Evolutionary conservation across 2,113 vertebrate genomes (phyloP).

Genomic region (Bostrychus sinensis): DNA sequence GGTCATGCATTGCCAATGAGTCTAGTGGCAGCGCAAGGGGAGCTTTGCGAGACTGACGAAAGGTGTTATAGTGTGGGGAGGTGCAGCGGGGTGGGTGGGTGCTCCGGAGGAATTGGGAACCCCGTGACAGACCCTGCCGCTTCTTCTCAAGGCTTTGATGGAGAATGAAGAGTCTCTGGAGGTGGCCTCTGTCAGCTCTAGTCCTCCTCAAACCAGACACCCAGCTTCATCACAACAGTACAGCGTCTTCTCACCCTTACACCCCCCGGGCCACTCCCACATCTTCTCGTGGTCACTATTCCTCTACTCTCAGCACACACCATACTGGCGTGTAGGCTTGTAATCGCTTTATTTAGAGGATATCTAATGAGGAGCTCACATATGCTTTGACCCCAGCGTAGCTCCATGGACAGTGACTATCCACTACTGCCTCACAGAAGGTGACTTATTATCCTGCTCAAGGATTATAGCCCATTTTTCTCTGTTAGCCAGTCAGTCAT

Average conservation of each 20-base stretch:
- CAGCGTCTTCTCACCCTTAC: conserved; percentile 65
- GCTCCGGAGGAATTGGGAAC: conserved; percentile 73
- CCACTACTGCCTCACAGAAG: conserved; percentile 51
- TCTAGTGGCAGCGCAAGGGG: conserved; percentile 63
- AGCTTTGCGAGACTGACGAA: conserved; percentile 70
- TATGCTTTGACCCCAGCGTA: conserved; percentile 50
- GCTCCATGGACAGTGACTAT: conserved; percentile 55
- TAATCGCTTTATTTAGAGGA: conserved; percentile 56
- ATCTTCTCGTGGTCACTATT: conserved; percentile 72
- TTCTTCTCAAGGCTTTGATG: conserved; percentile 81
- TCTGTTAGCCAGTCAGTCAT: conserved; percentile 83
- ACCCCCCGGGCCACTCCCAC: conserved; percentile 67
- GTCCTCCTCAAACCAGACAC: conserved; percentile 78
- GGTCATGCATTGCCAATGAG: conserved; percentile 81
- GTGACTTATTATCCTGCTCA: conserved; percentile 73
- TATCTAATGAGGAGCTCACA: conserved; percentile 47
- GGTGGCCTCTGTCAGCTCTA: conserved; percentile 82
- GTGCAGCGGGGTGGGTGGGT: conserved; percentile 67
- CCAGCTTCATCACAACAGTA: conserved; percentile 57
- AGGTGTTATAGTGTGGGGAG: conserved; percentile 77
- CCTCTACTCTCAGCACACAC: conserved; percentile 51
- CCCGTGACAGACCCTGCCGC: conserved; percentile 82
- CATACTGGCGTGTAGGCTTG: conserved; percentile 53
- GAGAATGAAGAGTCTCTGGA: conserved; percentile 82
- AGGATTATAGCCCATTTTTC: conserved; percentile 77